Percentiles rank a stretch among this genome's conserved stretches.
Conservation (phyloP, 2,113 vertebrate genomes). For the Mirounga angustirostris region DNA sequence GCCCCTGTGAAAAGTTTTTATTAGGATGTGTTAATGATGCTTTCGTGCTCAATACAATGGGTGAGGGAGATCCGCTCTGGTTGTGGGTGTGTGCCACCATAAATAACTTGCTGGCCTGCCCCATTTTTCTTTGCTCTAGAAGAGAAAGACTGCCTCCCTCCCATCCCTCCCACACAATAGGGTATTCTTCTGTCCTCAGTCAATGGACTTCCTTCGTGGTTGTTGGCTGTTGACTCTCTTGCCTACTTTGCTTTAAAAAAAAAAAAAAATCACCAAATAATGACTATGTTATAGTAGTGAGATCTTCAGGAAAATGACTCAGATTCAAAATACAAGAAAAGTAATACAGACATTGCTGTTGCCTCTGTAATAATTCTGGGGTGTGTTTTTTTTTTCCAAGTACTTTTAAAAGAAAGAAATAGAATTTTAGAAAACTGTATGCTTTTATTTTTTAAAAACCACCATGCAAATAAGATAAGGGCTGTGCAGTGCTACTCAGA, state of each 20-base stretch:
- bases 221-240: not conserved
- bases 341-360: accelerated
- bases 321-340: slow-evolving; percentile 12
- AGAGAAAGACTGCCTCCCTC: not conserved
- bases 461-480: not conserved
- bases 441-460: not conserved
- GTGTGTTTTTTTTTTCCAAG: not conserved
- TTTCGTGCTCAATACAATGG: not conserved
- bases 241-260: not conserved
- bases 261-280: not conserved
- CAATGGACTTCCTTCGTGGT: not conserved
- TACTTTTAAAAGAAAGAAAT: slow-evolving; percentile 35
- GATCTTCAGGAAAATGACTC: not conserved
- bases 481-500: not conserved
- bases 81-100: not conserved
- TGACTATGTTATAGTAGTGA: not conserved
- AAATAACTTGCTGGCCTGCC: not conserved
- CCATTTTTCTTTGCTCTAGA: not conserved
- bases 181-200: not conserved
- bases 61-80: not conserved
- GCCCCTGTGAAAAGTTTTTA: slow-evolving; percentile 72
- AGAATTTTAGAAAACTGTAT: not conserved
- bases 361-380: not conserved
- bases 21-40: slow-evolving; percentile 57
- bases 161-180: not conserved